Evolutionary conservation across 2,888 invertebrate genomes (phyloP).

Genomic region (Dioctria linearis): DNA sequence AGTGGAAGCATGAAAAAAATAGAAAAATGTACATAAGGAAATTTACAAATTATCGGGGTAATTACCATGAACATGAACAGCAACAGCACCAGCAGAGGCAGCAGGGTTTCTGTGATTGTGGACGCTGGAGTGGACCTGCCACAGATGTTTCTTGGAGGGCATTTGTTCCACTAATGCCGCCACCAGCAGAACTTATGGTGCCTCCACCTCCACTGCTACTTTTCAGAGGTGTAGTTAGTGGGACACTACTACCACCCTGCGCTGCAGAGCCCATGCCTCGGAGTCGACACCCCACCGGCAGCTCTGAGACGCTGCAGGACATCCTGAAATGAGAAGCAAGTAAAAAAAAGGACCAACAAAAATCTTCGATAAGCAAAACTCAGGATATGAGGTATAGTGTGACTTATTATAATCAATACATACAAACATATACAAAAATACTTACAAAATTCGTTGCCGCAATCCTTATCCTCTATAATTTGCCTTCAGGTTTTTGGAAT

Average conservation of each 20-base stretch:
- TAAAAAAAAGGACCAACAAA: conserved; percentile 9
- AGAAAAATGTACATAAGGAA: conserved; percentile 27
- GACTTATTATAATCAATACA: too few relatives aligned
- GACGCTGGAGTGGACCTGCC: conserved; percentile 68
- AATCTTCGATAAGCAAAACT: background rate
- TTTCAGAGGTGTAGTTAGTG: conserved; percentile 62
- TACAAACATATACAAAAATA: background rate
- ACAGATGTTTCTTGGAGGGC: conserved; percentile 68
- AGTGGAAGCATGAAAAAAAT: conserved; percentile 57
- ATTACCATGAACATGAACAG: conserved; percentile 80
- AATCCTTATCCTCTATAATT: conserved; percentile 56
- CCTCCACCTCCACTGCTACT: conserved; percentile 64
- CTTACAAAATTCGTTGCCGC: conserved; percentile 56
- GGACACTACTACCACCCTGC: conserved; percentile 64
- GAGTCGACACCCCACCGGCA: conserved; percentile 71
- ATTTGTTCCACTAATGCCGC: conserved; percentile 64
- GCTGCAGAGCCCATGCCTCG: conserved; percentile 71
- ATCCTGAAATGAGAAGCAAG: conserved; percentile 68
- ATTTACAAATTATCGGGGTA: conserved; percentile 57
- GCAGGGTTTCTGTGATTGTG: conserved; percentile 74
- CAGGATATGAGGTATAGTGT: too few relatives aligned
- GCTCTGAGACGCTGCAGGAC: conserved; percentile 75
- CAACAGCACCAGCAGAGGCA: conserved; percentile 81
- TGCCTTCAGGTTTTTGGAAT: conserved; percentile 40
- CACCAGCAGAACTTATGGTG: conserved; percentile 61